Percentiles rank a stretch among this genome's conserved stretches.
These are phyloP conservation scores for Eulemur rufifrons DNA, from an alignment of 2,113 vertebrate species.

Conservation along the genomic window DNA sequence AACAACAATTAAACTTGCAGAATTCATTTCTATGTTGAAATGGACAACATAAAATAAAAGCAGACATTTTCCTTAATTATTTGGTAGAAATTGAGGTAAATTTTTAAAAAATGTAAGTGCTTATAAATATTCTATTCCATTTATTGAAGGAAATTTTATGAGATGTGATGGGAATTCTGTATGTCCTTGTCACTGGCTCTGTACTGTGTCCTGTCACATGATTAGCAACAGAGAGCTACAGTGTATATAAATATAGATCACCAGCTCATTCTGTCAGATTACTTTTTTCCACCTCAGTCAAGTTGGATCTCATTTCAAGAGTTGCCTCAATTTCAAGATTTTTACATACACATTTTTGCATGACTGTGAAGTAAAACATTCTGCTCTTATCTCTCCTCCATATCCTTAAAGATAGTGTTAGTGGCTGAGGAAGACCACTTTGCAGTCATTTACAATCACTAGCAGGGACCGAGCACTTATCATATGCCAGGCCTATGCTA, in stretches of 20 bases:
- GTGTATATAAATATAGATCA: background rate
- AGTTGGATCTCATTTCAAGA: background rate
- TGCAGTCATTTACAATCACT: background rate
- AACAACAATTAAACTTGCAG: slow-evolving; percentile 10
- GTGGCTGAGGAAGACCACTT: background rate
- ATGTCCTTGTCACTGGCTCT: background rate
- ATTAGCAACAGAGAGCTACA: background rate
- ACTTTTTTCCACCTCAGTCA: background rate
- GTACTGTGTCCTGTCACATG: background rate
- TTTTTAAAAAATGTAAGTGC: background rate
- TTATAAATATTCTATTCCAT: slow-evolving; percentile 22
- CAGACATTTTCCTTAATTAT: slow-evolving; percentile 22
- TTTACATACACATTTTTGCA: background rate
- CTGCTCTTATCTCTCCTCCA: background rate
- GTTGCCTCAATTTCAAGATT: background rate
- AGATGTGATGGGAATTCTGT: background rate
- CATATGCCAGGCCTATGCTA: background rate
- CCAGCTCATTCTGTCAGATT: background rate
- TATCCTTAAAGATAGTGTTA: background rate
- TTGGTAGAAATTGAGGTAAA: background rate
- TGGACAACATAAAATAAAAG: slow-evolving; percentile 46
- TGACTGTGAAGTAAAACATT: background rate
- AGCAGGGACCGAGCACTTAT: background rate
- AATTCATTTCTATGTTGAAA: background rate
- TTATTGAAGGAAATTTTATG: background rate